These are phyloP conservation scores for Trinorchestia longiramus DNA, from an alignment of 1,140 invertebrate species.

Conservation along the genomic window DNA sequence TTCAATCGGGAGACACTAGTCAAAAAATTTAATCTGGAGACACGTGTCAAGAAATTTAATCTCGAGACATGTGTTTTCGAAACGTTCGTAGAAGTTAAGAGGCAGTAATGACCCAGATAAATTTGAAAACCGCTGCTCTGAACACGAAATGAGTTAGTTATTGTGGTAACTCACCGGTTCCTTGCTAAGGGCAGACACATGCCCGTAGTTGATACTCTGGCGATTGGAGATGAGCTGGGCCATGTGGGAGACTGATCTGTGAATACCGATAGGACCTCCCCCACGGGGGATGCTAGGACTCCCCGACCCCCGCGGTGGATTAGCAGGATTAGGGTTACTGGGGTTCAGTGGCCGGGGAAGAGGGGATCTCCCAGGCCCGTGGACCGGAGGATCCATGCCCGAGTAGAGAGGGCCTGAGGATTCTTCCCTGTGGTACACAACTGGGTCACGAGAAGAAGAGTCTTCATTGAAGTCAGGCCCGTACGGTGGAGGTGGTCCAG, in stretches of 20 bases:
- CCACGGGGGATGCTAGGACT: conserved; percentile 59
- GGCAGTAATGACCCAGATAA: background rate
- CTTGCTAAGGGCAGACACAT: conserved; percentile 61
- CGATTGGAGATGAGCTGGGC: conserved; percentile 62
- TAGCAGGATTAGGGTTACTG: conserved; percentile 61
- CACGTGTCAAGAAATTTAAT: background rate
- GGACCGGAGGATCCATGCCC: conserved; percentile 49
- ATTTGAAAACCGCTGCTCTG: background rate
- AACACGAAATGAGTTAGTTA: background rate
- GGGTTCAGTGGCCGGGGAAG: conserved; percentile 56
- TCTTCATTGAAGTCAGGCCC: conserved; percentile 38
- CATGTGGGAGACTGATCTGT: conserved; percentile 59
- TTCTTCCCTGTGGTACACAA: conserved; percentile 49
- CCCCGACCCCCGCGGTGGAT: conserved; percentile 19
- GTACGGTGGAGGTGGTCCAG: background rate
- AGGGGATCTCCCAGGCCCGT: conserved; percentile 57
- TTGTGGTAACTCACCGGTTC: conserved; percentile 60
- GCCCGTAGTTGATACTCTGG: conserved; percentile 62
- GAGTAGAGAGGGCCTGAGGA: conserved; percentile 47
- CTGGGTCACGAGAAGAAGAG: background rate
- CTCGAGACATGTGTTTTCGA: background rate
- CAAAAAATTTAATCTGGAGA: background rate
- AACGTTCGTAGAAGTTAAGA: background rate
- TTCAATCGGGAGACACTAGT: too few relatives aligned
- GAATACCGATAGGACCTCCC: conserved; percentile 60